Evolutionary conservation across 2,797 vertebrate genomes (phyloP), one percentile per base, ranked within the genome.

Genomic region (Anolis apletophallus): DNA sequence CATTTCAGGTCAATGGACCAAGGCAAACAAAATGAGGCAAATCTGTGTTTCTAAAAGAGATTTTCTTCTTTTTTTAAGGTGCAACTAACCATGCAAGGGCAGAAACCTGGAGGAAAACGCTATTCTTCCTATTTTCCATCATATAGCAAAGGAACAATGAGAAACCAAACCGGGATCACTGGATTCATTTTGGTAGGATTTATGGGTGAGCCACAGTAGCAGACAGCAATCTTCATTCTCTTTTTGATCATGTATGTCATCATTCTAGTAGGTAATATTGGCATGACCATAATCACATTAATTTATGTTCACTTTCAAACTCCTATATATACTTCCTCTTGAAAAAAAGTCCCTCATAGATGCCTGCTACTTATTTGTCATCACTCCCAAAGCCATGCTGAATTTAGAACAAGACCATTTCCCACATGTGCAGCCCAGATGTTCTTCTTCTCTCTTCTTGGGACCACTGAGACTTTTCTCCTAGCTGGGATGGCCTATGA

Each of bases 161-260:
- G 84, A 54, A 96, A 94, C 12, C 73, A 88, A 34, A 94, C 89
- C 0, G n/a, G 29, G 32, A 82, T 61, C 74, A 92, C 13, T 0
- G 91, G 91, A 13, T 95, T 96, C 74, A 4, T 93, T 61, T 80
- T 95, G 69, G 14, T 57, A 19, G 94, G 89, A 10, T 94, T 94
- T 83, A 80, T 72, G 13, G 67, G 17, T 16, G 1, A 80, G 1
- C 12, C 13, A 13, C 16, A 72, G 12, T 16, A 80, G 36, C 76
- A 85, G 67, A 9, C 61, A 13, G 67, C 16, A 32, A 76, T 85
- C 2, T 59, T n/a, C 13, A 3, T 72, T 34, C 67, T 85, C 36
- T 85, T 85, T 36, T 34, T 79, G 13, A 17, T 80, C 26, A 36
- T 85, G 7, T 85, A 85, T 32, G 12, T 61, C 12, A 26, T 72